Percentiles rank a stretch among this genome's conserved stretches.
These are phyloP conservation scores for Hesperophylax magnus DNA, from an alignment of 1,140 invertebrate species.

Conservation along the genomic window DNA sequence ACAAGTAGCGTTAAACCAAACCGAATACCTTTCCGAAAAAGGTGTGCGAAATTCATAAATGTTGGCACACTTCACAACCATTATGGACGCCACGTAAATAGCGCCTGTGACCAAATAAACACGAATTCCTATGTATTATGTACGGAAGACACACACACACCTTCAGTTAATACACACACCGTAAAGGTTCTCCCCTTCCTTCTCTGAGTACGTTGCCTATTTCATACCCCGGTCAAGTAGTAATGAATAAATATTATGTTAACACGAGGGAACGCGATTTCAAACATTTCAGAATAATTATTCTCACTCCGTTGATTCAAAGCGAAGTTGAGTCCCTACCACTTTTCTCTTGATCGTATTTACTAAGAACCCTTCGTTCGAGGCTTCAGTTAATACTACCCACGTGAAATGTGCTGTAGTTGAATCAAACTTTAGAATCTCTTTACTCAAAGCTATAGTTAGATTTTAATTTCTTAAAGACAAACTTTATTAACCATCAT, in stretches of 20 bases:
- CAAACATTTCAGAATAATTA: not conserved
- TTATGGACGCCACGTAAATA: slow-evolving; percentile 3
- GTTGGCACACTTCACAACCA: slow-evolving; percentile 34
- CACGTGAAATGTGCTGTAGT: no score
- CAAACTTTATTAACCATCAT: no score
- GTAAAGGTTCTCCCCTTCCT: not conserved
- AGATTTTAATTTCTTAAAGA: no score
- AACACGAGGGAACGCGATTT: not conserved
- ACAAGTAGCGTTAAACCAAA: slow-evolving; percentile 7
- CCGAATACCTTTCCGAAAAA: slow-evolving; percentile 4
- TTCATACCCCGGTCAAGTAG: not conserved
- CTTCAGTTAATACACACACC: not conserved
- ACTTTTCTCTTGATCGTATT: no score
- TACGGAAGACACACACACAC: not conserved
- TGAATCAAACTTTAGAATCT: no score
- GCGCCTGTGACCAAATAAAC: slow-evolving; percentile 16
- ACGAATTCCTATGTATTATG: not conserved
- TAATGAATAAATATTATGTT: not conserved
- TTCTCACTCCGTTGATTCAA: not conserved
- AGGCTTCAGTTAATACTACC: no score
- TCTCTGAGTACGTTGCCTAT: not conserved
- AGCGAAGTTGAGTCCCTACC: no score
- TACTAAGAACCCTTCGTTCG: no score
- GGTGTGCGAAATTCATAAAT: slow-evolving; percentile 11
- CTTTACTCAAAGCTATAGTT: no score